Percentiles rank a stretch among this genome's conserved stretches.
Conservation (phyloP, 2,797 vertebrate species). For the Poliocrania exsul region DNA sequence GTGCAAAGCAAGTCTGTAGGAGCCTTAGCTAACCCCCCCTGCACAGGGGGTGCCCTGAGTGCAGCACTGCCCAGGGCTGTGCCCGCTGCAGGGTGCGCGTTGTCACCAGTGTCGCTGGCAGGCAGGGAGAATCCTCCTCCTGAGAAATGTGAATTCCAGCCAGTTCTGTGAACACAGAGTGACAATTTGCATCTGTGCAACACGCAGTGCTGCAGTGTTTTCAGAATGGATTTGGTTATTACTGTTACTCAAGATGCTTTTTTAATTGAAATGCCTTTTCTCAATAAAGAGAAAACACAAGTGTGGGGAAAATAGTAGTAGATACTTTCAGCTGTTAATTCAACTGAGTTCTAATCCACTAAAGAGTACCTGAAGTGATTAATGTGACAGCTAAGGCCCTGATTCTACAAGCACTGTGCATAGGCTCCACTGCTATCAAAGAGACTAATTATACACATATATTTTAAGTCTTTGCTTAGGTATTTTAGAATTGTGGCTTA, state of each 20-base stretch:
- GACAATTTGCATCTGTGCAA: constrained; percentile 6
- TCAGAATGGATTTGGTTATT: constrained; percentile 17
- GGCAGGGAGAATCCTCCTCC: constrained; percentile 1
- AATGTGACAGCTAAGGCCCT: background rate
- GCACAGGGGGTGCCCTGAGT: background rate
- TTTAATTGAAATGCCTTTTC: constrained; percentile 38
- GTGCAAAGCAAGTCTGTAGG: constrained; percentile 65
- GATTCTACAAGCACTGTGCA: constrained; percentile 23
- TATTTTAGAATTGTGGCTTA: constrained; percentile 28
- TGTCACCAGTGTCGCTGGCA: constrained; percentile 24
- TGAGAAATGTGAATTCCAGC: constrained; percentile 43
- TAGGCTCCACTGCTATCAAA: background rate
- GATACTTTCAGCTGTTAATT: background rate
- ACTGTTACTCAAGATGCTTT: constrained; percentile 22
- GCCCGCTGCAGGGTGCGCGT: constrained; percentile 11
- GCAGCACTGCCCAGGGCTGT: constrained; percentile 43
- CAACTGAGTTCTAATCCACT: constrained; percentile 22
- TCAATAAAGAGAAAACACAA: constrained; percentile 44
- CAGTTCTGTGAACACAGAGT: background rate
- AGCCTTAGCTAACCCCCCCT: constrained; percentile 72
- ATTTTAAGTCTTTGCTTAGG: constrained; percentile 27
- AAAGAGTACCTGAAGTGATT: background rate
- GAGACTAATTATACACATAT: background rate
- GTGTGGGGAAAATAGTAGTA: constrained; percentile 2
- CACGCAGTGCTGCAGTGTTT: constrained; percentile 11